Evolutionary conservation across 2,113 vertebrate species (phyloP).

Genomic region (Rhombomys opimus): DNA sequence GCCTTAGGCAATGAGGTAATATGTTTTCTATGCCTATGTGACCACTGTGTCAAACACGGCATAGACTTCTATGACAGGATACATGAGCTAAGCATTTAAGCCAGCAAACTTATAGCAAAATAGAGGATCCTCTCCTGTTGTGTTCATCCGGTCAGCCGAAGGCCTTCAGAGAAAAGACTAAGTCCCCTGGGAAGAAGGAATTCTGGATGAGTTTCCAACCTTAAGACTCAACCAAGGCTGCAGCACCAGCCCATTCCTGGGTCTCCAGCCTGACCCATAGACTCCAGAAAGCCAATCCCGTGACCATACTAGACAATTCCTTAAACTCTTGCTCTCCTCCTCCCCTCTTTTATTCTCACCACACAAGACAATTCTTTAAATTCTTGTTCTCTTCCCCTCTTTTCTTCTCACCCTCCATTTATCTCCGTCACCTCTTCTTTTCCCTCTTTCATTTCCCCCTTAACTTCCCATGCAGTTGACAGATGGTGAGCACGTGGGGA

Average conservation of each 20-base stretch:
- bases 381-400: background rate
- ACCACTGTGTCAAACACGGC: too few species aligned
- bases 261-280: background rate
- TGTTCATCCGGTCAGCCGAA: background rate
- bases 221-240: background rate
- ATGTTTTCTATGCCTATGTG: background rate
- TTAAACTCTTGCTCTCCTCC: background rate
- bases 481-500: rapidly evolving
- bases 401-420: background rate
- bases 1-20: background rate
- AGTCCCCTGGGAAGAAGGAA: background rate
- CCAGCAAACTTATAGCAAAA: background rate
- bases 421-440: background rate
- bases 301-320: background rate
- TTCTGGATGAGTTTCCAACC: background rate
- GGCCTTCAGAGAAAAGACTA: background rate
- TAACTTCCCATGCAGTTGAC: background rate
- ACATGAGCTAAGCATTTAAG: too few species aligned
- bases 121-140: background rate
- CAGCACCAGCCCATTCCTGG: rapidly evolving
- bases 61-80: too few species aligned
- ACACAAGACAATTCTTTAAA: background rate
- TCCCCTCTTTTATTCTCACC: background rate
- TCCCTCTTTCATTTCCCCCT: background rate
- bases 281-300: background rate